These are phyloP conservation scores for Sus scrofa DNA, from an alignment of 2,113 vertebrate genomes.

Conservation along the genomic window T2T-Sscrofa CM000820.6:124436501-124437000, in stretches of 20 bases:
- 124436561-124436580: neutral
- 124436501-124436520: too few species aligned
- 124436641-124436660: neutral
- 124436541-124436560: too few species aligned
- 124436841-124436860: neutral
- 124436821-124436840: neutral
- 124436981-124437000: too few species aligned
- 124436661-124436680: neutral
- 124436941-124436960: neutral
- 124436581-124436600: too few species aligned
- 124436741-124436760: rapidly evolving
- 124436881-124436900: neutral
- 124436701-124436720: neutral
- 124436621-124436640: neutral
- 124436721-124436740: neutral
- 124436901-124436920: neutral
- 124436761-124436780: neutral
- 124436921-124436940: neutral
- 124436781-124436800: neutral
- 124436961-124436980: neutral
- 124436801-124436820: neutral
- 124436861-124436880: neutral
- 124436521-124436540: too few species aligned
- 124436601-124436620: rapidly evolving
- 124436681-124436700: neutral